Evolutionary conservation across 2,113 vertebrate species (phyloP), one percentile per base, ranked within the genome.

Genomic region (Synchiropus splendidus): DNA sequence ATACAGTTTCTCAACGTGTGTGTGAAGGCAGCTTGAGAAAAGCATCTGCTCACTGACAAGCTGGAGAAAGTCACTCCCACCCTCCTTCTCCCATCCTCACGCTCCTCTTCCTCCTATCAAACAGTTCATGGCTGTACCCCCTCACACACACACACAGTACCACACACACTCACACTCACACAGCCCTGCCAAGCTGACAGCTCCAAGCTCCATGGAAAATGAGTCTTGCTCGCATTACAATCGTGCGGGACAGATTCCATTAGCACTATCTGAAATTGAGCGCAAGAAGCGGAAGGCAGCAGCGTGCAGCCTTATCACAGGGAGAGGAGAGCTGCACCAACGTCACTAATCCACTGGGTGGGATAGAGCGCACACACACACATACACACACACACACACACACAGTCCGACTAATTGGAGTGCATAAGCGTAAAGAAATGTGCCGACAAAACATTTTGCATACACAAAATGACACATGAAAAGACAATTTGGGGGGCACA

Each of bases 191-290:
- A 66, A 78, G 90, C 85, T 92, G 92, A 96, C 92, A 94, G 91
- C 83, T 94, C 87, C 91, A 89, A 96, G 92, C 92, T 91, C 91
- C 92, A 85, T 96, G 87, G 91, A 90, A 92, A 96, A 96, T 96
- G 93, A 94, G 90, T 88, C 89, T 90, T 88, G 88, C 90, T 92
- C 86, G 89, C 87, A 92, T 94, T 92, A 96, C 92, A 96, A 94
- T 94, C 88, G 89, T 74, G 88, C 89, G 85, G 92, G 91, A 94
- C 92, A 96, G 91, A 96, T 96, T 96, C 91, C 92, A 96, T 94
- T 96, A 96, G 89, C 89, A 81, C 90, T 96, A 96, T 96, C 92
- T 92, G 91, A 94, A 92, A 94, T 92, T 91, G 91, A 94, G 90
- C 89, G 84, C 87, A 33, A 44, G 69, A 63, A 70, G 75, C 63